A percentile compares a stretch with the other conserved stretches of the same genome.
Evolutionary conservation across 2,888 invertebrate species (phyloP).

Genomic region (Eilema caniola): DNA sequence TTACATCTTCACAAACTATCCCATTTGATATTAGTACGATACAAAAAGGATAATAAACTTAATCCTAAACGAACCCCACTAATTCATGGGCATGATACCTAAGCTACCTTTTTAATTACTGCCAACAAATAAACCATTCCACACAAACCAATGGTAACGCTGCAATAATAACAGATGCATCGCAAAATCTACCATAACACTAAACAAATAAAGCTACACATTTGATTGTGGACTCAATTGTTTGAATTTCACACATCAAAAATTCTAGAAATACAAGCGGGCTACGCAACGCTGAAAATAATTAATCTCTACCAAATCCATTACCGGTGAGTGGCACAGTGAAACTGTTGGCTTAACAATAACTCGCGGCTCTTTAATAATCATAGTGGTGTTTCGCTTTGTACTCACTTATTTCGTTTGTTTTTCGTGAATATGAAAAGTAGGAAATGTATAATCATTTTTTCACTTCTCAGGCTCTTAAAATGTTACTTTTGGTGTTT

Average conservation of each 20-base stretch:
- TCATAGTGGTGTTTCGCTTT: constrained; percentile 32
- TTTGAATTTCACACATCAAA: constrained; percentile 72
- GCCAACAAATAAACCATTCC: constrained; percentile 32
- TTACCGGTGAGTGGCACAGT: constrained; percentile 70
- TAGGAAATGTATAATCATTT: background rate
- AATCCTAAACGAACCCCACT: background rate
- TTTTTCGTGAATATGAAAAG: constrained; percentile 12
- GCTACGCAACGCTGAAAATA: constrained; percentile 68
- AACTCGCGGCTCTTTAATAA: constrained; percentile 53
- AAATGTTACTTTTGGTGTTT: too few relatives aligned
- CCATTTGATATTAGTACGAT: too few relatives aligned
- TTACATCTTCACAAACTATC: too few relatives aligned
- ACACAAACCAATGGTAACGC: constrained; percentile 37
- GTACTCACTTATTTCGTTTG: constrained; percentile 22
- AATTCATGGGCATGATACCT: background rate
- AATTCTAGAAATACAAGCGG: constrained; percentile 64
- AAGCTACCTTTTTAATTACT: constrained; percentile 21
- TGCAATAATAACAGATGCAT: constrained; percentile 20
- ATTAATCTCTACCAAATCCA: constrained; percentile 77
- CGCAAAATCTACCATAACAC: constrained; percentile 36
- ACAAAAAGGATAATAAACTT: background rate
- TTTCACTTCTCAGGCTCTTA: too few relatives aligned
- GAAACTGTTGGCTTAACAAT: constrained; percentile 68
- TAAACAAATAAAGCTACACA: constrained; percentile 38
- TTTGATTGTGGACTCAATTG: constrained; percentile 24